Percentiles rank a stretch among this genome's conserved stretches.
Evolutionary conservation across 2,113 vertebrate genomes (phyloP).

Genomic region (Abramis brama): DNA sequence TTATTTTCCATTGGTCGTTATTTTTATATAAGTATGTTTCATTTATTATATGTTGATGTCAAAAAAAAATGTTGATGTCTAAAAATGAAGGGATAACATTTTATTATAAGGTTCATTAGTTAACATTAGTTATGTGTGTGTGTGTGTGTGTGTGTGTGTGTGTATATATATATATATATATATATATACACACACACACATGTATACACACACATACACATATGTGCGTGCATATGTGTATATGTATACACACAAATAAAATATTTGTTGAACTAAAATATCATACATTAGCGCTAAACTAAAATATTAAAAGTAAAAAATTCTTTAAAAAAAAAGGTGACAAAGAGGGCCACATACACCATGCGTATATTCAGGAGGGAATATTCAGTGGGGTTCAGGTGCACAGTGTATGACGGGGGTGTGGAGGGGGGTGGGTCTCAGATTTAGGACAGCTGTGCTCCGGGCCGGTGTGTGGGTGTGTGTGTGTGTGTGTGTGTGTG

Average conservation of each 20-base stretch:
- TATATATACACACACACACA: too few species aligned
- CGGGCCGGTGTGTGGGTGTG: not conserved
- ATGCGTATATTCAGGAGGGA: constrained; percentile 15
- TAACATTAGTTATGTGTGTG: too few species aligned
- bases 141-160: too few species aligned
- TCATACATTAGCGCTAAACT: not conserved
- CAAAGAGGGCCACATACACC: constrained; percentile 19
- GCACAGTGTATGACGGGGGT: constrained; percentile 38
- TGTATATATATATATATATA: too few species aligned
- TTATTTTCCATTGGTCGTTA: too few species aligned
- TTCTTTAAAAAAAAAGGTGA: not conserved
- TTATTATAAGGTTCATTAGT: too few species aligned
- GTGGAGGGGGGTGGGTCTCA: not conserved
- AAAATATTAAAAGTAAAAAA: not conserved
- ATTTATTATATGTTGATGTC: not conserved
- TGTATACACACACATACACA: too few species aligned
- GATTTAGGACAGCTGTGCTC: constrained; percentile 46
- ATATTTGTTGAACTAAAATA: not conserved
- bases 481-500: not conserved
- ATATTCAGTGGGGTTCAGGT: constrained; percentile 52
- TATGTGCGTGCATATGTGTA: too few species aligned
- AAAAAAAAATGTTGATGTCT: too few species aligned
- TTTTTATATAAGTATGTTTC: too few species aligned
- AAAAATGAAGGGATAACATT: too few species aligned
- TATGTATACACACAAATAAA: too few species aligned